These are phyloP conservation scores for Plemyria rubiginata DNA, from an alignment of 2,888 invertebrate species.

Conservation along the genomic window DNA sequence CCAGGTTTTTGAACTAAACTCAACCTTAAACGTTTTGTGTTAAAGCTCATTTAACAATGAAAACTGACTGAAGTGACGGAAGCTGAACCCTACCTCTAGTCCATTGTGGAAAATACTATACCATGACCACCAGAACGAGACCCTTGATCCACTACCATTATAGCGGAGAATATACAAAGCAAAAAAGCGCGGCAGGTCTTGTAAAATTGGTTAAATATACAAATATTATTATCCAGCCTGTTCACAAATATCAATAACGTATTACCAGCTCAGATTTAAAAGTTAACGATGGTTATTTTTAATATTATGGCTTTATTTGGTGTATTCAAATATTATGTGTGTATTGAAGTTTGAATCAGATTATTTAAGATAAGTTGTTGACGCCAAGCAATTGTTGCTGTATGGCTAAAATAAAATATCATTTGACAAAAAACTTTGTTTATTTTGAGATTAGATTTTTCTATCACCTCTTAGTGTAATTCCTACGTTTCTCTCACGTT, in stretches of 20 bases:
- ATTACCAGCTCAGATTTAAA: conserved; percentile 82
- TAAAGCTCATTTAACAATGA: conserved; percentile 16
- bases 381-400: no score
- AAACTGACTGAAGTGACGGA: conserved; percentile 10
- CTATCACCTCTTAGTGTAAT: no score
- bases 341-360: conserved; percentile 7
- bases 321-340: conserved; percentile 40
- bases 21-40: background rate
- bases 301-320: conserved; percentile 61
- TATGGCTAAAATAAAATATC: no score
- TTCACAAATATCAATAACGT: conserved; percentile 84
- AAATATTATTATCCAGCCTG: conserved; percentile 84
- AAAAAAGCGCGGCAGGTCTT: conserved; percentile 56
- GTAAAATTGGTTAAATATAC: conserved; percentile 65
- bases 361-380: background rate
- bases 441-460: no score
- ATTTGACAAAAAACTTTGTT: no score
- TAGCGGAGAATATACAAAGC: conserved; percentile 29
- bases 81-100: conserved; percentile 71
- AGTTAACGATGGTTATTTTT: conserved; percentile 72
- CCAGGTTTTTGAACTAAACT: background rate
- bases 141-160: conserved; percentile 47
- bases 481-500: no score
- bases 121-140: conserved; percentile 56
- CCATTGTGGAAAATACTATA: conserved; percentile 78